A percentile compares a stretch with the other conserved stretches of the same genome.
Conservation (phyloP, 2,113 vertebrate genomes). For the Stegostoma tigrinum region DNA sequence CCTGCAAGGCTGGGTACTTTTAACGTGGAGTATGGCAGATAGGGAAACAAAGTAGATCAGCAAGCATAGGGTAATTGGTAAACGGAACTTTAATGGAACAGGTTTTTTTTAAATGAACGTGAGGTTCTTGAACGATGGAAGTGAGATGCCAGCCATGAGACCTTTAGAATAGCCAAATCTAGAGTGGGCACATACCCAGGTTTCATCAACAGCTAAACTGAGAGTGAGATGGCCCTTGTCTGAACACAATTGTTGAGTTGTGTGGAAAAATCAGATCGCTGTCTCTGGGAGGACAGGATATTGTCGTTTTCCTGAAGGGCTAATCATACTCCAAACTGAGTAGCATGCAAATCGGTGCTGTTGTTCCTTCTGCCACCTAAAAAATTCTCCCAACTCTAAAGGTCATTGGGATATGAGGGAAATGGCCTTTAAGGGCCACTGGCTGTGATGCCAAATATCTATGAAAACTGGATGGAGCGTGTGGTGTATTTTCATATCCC, state of each 20-base stretch:
- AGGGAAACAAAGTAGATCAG: not conserved
- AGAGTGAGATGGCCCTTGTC: not conserved
- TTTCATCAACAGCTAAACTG: not conserved
- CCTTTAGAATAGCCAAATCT: not conserved
- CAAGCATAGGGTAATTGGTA: not conserved
- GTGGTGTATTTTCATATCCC: not conserved
- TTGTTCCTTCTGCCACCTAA: not conserved
- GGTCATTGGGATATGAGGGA: not conserved
- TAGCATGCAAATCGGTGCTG: not conserved
- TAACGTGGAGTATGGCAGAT: not conserved
- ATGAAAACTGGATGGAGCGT: not conserved
- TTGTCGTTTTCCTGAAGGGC: not conserved
- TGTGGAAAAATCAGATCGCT: not conserved
- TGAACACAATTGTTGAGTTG: not conserved
- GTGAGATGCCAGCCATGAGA: not conserved
- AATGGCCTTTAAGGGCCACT: not conserved
- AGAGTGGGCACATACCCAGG: not conserved
- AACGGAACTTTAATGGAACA: not conserved
- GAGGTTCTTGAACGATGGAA: not conserved
- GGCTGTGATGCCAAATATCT: not conserved
- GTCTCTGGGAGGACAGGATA: not conserved
- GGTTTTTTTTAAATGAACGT: not conserved
- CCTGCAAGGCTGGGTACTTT: not conserved
- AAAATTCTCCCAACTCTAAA: not conserved
- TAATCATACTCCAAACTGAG: not conserved